A percentile compares a stretch with the other conserved stretches of the same genome.
Conservation (phyloP, 1,140 invertebrate species). For the Calosoma granatense region DNA sequence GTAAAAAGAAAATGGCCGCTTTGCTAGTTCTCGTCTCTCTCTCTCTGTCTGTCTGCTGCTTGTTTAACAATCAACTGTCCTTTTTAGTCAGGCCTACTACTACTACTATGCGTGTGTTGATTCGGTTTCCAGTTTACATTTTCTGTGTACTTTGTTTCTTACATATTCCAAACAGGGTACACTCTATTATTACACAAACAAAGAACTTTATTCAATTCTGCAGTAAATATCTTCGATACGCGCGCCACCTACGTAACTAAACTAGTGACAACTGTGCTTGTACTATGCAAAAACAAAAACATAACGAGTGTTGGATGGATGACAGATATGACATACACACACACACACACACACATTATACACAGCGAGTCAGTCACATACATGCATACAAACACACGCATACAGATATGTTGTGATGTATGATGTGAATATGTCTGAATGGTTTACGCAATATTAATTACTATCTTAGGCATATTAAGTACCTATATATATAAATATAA, state of each 20-base stretch:
- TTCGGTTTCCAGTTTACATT: background rate
- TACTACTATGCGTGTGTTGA: no score
- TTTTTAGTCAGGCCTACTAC: background rate
- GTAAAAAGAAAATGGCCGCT: no score
- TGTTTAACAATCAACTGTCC: no score
- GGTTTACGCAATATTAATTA: background rate
- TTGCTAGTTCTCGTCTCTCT: no score
- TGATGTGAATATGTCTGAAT: background rate
- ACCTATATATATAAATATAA: background rate
- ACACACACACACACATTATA: no score
- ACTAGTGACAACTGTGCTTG: background rate
- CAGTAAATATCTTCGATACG: no score
- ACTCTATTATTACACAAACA: no score
- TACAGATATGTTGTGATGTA: no score
- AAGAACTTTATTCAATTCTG: no score
- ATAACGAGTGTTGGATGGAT: background rate
- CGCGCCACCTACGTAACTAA: background rate
- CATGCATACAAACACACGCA: no score
- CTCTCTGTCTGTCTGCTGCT: no score
- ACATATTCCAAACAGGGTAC: background rate
- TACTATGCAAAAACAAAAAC: background rate
- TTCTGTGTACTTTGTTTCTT: background rate
- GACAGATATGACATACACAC: background rate
- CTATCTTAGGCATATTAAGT: background rate
- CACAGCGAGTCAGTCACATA: background rate